These are phyloP conservation scores for Collichthys lucidus DNA, from an alignment of 2,113 vertebrate genomes.

Conservation along the genomic window DNA sequence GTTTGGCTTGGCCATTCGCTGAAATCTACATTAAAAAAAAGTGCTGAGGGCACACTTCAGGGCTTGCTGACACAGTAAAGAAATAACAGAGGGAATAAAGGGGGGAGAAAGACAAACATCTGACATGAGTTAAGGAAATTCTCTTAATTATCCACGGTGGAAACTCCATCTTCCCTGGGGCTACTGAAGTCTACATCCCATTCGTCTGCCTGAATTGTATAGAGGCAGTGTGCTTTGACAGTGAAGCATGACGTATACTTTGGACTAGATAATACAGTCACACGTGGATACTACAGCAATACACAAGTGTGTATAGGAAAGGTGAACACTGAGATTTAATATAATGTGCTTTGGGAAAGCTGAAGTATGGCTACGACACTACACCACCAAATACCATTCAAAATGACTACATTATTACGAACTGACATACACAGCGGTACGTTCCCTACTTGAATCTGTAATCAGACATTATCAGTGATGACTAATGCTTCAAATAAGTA, in stretches of 20 bases:
- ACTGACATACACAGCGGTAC: not conserved
- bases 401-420: not conserved
- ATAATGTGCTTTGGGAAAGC: not conserved
- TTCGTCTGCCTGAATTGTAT: conserved; percentile 23
- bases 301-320: not conserved
- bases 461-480: not conserved
- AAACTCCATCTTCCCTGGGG: conserved; percentile 67
- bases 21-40: conserved; percentile 69
- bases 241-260: conserved; percentile 30
- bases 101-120: conserved; percentile 74
- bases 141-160: conserved; percentile 68
- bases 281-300: not conserved
- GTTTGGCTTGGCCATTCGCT: conserved; percentile 70
- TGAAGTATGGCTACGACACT: not conserved
- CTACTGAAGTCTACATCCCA: conserved; percentile 30
- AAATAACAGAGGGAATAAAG: conserved; percentile 55
- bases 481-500: not conserved
- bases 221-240: conserved; percentile 39
- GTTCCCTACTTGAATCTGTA: not conserved
- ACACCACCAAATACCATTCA: not conserved
- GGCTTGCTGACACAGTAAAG: conserved; percentile 69
- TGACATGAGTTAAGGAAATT: conserved; percentile 77
- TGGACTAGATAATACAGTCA: conserved; percentile 14
- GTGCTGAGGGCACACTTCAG: conserved; percentile 76
- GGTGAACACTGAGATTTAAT: not conserved